Evolutionary conservation across 1,140 invertebrate genomes (phyloP).

Genomic region (Hyphantria cunea): DNA sequence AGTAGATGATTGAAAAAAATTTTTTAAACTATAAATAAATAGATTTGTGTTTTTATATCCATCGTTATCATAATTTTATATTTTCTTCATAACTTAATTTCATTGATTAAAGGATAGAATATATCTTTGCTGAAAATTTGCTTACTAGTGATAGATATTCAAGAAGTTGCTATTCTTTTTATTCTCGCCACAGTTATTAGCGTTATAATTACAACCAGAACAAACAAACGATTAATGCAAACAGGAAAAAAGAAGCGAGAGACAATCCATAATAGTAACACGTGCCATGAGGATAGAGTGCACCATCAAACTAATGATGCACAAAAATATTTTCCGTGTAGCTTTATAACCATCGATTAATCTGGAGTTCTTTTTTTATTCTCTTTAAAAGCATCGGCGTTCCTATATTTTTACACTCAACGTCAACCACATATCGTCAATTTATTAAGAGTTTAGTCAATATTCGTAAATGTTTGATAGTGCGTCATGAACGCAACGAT

Average conservation of each 20-base stretch:
- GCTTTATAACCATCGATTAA: slow-evolving; percentile 68
- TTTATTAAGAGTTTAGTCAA: slow-evolving; percentile 75
- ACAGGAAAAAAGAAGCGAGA: slow-evolving; percentile 18
- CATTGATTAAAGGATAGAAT: too few species aligned
- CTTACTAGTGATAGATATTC: too few species aligned
- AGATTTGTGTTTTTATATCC: too few species aligned
- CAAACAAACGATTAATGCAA: slow-evolving; percentile 19
- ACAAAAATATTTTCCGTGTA: slow-evolving; percentile 78
- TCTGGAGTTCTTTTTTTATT: slow-evolving; percentile 58
- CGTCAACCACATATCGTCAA: slow-evolving; percentile 50
- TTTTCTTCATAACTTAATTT: too few species aligned
- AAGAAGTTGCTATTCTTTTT: too few species aligned
- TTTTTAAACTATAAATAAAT: too few species aligned
- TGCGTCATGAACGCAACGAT: slow-evolving; percentile 44
- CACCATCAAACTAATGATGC: slow-evolving; percentile 57
- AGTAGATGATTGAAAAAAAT: too few species aligned
- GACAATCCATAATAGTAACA: slow-evolving; percentile 31
- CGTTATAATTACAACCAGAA: too few species aligned
- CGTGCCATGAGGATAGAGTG: slow-evolving; percentile 28
- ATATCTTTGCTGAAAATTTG: too few species aligned
- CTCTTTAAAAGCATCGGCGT: slow-evolving; percentile 57
- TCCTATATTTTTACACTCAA: slow-evolving; percentile 44
- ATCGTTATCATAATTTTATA: too few species aligned
- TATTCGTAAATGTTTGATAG: slow-evolving; percentile 55
- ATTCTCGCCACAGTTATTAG: too few species aligned